Base-by-base conservation (phyloP, 2,113 vertebrate genomes). In the Arizona elegans region DNA sequence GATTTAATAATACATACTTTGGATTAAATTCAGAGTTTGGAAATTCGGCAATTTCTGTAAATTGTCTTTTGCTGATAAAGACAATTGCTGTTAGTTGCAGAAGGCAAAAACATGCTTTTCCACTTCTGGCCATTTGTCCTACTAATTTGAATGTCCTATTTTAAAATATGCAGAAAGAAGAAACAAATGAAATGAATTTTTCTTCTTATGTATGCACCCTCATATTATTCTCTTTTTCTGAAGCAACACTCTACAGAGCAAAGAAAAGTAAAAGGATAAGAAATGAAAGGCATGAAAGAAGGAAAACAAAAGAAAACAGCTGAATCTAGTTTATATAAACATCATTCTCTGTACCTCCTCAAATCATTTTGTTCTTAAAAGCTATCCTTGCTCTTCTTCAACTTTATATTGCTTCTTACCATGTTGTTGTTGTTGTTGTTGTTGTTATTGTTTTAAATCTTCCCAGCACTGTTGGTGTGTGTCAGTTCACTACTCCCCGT, bases 21-120 rank as follows among this genome's bases (percentile, higher is more conserved):
- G 92, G 95, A 96, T 94, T 75, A 89, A 91, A 81, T 96, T 94
- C 92, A 92, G 95, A 86, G 53, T 86, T 26, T 47, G 5, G n/a
- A 90, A 90, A 6, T 21, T 89, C 43, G 53, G 9, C 47, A n/a
- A 19, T 13, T 65, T 65, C 62, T n/a, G 47, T 19, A 70, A n/a
- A 55, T 62, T 52, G 23, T 4, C 47, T 90, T 90, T 62, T 65
- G 12, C 7, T 70, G 43, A 15, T 54, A 75, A 75, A 50, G 13
- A 43, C 38, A 43, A 43, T 11, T 43, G 13, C 6, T 62, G 56
- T 90, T 90, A 62, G 38, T 29, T 2, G 8, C 56, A 59, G 38
- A 47, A 43, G 56, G 59, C 10, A 43, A 62, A 59, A 15, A 4
- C 38, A 19, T 47, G 88, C 24, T 15, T 58, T 90, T 15, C 26